Evolutionary conservation across 2,888 invertebrate species (phyloP).

Genomic region (Eupsilia transversa): DNA sequence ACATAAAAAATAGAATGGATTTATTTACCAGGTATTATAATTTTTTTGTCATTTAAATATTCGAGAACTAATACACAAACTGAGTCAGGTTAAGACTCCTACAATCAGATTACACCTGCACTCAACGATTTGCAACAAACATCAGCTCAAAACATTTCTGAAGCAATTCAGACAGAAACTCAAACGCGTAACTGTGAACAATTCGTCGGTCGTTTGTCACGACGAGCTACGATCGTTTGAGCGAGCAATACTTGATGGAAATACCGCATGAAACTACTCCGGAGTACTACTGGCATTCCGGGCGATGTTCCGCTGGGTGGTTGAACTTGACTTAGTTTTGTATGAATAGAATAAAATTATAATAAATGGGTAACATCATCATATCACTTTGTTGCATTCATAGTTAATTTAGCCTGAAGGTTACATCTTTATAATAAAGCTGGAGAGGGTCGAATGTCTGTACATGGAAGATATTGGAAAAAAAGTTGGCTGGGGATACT

Average conservation of each 20-base stretch:
- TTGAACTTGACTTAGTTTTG: background rate
- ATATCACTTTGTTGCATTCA: background rate
- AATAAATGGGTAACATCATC: background rate
- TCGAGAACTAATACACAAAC: background rate
- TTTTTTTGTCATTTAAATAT: no score
- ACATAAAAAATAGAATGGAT: no score
- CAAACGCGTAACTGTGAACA: conserved; percentile 54
- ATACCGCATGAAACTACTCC: conserved; percentile 40
- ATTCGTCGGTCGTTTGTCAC: conserved; percentile 37
- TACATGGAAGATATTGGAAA: no score
- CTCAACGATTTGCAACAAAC: conserved; percentile 10
- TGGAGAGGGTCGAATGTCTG: no score
- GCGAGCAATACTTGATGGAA: conserved; percentile 36
- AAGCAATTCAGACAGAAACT: conserved; percentile 26
- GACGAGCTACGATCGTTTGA: conserved; percentile 20
- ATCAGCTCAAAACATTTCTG: conserved; percentile 34
- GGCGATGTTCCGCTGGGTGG: background rate
- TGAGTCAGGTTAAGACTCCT: background rate
- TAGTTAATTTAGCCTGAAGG: background rate
- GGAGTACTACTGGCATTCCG: conserved; percentile 16
- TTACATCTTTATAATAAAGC: no score
- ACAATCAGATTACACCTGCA: conserved; percentile 3
- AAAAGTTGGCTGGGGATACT: no score
- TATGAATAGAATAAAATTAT: background rate
- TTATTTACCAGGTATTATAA: no score